Evolutionary conservation across 2,113 vertebrate genomes (phyloP).

Genomic region (Sorex fumeus): DNA sequence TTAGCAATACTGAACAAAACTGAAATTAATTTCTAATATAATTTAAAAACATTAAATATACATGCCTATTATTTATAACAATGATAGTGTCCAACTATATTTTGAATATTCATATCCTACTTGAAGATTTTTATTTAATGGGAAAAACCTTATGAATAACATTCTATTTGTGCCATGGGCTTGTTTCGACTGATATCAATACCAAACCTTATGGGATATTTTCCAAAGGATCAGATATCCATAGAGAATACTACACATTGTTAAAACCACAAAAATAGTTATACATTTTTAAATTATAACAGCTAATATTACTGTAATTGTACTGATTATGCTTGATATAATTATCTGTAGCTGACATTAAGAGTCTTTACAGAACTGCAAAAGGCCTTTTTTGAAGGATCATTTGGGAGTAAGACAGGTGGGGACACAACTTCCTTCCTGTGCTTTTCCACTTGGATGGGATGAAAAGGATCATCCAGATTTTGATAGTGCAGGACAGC

Average conservation of each 20-base stretch:
- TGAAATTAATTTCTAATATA: slow-evolving; percentile 16
- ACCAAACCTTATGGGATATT: background rate
- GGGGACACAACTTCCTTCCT: background rate
- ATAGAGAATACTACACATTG: background rate
- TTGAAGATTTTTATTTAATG: background rate
- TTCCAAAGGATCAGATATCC: background rate
- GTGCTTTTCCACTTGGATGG: background rate
- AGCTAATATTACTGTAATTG: slow-evolving; percentile 9
- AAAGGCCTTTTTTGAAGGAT: background rate
- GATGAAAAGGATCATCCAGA: background rate
- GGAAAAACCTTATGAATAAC: background rate
- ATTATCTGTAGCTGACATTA: background rate
- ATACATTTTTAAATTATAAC: slow-evolving; percentile 13
- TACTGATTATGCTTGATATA: background rate
- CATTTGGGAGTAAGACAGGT: background rate
- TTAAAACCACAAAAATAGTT: background rate
- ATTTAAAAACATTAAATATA: background rate
- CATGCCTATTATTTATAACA: background rate
- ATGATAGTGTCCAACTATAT: background rate
- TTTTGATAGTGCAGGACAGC: background rate
- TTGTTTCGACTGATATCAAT: background rate
- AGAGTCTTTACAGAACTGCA: background rate
- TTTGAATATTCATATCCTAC: slow-evolving; percentile 14
- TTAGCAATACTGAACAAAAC: background rate
- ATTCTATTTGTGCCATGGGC: background rate